Conservation (phyloP, 2,113 vertebrate genomes). For the Gallinago undulata region DNA sequence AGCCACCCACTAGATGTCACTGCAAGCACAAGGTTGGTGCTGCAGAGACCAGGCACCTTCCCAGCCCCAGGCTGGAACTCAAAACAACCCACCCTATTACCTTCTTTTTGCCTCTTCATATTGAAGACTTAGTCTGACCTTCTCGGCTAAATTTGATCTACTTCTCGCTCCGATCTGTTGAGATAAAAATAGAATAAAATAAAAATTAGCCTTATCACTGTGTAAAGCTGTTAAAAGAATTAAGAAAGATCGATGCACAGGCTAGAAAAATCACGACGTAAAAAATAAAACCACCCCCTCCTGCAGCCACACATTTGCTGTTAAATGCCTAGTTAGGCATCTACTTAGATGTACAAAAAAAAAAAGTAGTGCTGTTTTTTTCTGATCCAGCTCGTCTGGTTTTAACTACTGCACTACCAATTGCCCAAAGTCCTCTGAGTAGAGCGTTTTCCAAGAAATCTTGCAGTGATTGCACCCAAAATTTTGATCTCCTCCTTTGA, state of each 20-base stretch:
- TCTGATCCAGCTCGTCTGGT: background rate
- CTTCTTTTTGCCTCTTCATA: conserved; percentile 87
- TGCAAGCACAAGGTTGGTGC: background rate
- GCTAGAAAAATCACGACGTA: background rate
- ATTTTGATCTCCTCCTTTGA: background rate
- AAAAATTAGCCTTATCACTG: background rate
- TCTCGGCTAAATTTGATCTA: conserved; percentile 82
- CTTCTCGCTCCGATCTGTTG: conserved; percentile 74
- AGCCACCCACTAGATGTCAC: conserved; percentile 57
- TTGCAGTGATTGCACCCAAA: background rate
- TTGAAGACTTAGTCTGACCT: conserved; percentile 83
- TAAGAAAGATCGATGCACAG: background rate
- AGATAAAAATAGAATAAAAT: background rate
- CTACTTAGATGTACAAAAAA: background rate
- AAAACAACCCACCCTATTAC: conserved; percentile 45
- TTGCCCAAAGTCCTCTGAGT: background rate
- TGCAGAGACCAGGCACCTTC: background rate
- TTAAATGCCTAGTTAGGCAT: background rate
- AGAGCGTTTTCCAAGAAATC: background rate
- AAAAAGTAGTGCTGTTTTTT: background rate
- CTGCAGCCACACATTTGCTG: background rate
- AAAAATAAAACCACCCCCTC: background rate
- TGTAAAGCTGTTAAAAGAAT: background rate
- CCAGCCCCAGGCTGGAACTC: background rate
- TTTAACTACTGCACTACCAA: background rate